Percentiles rank a stretch among this genome's conserved stretches.
Evolutionary conservation across 1,140 invertebrate genomes (phyloP).

Genomic region (Helicoverpa armigera): DNA sequence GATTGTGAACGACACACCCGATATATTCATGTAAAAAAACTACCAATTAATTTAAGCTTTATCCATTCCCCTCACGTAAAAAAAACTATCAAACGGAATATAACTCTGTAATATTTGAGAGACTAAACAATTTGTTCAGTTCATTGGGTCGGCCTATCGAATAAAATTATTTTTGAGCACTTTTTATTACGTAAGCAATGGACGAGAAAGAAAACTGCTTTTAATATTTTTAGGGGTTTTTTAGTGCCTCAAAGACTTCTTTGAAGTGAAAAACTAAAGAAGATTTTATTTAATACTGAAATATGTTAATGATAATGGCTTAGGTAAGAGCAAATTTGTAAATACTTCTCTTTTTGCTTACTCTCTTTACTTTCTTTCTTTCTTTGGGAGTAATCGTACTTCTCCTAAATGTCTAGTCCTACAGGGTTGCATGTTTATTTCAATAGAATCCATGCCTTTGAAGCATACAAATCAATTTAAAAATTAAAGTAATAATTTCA

Average conservation of each 20-base stretch:
- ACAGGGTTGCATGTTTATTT: no score
- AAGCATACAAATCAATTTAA: no score
- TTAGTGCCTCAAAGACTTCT: not conserved
- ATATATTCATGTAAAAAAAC: not conserved
- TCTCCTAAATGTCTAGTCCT: no score
- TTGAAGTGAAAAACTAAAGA: not conserved
- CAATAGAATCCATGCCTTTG: no score
- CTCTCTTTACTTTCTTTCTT: no score
- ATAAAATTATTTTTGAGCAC: constrained; percentile 13
- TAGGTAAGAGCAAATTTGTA: no score
- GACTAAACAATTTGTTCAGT: constrained; percentile 22
- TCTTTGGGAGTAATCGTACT: no score
- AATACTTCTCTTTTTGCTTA: no score
- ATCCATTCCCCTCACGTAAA: not conserved
- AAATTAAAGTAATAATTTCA: no score
- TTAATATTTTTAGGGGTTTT: not conserved
- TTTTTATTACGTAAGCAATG: not conserved
- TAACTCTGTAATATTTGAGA: not conserved
- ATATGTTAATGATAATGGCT: no score
- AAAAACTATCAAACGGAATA: not conserved
- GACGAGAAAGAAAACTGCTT: constrained; percentile 8
- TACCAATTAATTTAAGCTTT: not conserved
- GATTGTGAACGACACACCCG: no score
- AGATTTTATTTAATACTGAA: not conserved
- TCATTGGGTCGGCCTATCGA: constrained; percentile 4